Evolutionary conservation across 1,140 invertebrate species (phyloP).

Genomic region (Goniozus legneri): DNA sequence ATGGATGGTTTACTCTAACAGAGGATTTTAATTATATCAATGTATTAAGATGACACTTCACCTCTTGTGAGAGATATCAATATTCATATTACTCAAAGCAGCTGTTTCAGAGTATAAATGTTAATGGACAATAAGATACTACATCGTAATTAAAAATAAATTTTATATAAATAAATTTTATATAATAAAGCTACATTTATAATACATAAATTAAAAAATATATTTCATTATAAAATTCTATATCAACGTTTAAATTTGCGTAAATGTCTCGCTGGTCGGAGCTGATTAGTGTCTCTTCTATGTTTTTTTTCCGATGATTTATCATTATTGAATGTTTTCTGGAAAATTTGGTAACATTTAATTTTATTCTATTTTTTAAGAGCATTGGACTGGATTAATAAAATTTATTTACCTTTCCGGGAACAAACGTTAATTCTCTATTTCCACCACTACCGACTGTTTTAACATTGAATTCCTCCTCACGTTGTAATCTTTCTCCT

Average conservation of each 20-base stretch:
- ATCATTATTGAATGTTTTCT: no score
- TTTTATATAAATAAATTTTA: no score
- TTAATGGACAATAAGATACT: background rate
- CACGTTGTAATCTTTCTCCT: conserved; percentile 64
- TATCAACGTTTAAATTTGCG: conserved; percentile 29
- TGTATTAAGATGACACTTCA: conserved; percentile 44
- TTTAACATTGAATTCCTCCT: conserved; percentile 57
- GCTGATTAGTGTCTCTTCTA: conserved; percentile 67
- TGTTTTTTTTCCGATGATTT: conserved; percentile 63
- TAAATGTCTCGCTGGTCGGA: conserved; percentile 63
- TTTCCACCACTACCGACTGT: conserved; percentile 64
- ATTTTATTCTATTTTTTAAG: conserved; percentile 12
- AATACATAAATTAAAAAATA: background rate
- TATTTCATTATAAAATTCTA: conserved; percentile 8
- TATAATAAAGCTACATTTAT: conserved; percentile 2
- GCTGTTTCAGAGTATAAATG: conserved; percentile 14
- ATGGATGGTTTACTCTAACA: conserved; percentile 25
- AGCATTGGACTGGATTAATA: conserved; percentile 19
- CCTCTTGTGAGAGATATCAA: conserved; percentile 35
- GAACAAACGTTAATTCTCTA: conserved; percentile 75
- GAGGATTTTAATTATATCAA: conserved; percentile 30
- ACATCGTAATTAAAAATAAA: no score
- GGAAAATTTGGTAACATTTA: no score
- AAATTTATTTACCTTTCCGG: conserved; percentile 54
- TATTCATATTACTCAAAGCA: conserved; percentile 18